These are phyloP conservation scores for Uloborus plumipes DNA, from an alignment of 2,888 invertebrate genomes.

Conservation along the genomic window DNA sequence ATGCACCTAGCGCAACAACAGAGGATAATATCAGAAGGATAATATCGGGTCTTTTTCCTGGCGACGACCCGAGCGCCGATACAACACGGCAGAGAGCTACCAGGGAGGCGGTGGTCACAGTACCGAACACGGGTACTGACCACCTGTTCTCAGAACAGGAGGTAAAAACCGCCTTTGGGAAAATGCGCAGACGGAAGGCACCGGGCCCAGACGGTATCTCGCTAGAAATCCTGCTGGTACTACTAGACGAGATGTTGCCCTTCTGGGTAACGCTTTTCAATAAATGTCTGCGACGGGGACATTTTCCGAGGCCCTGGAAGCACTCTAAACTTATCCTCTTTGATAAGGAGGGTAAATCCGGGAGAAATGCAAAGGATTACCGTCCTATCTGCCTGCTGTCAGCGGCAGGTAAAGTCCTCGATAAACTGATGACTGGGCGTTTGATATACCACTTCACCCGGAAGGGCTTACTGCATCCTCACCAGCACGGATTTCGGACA, in stretches of 20 bases:
- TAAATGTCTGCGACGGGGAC: neutral
- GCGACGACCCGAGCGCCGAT: neutral
- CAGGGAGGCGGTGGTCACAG: neutral
- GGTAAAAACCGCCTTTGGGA: neutral
- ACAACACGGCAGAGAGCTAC: neutral
- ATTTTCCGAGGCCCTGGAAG: slow-evolving; percentile 11
- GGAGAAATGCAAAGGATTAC: neutral
- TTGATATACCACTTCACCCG: neutral
- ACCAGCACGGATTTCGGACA: neutral
- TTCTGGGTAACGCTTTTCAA: neutral
- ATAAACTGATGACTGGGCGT: slow-evolving; percentile 8
- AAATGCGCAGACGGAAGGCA: neutral
- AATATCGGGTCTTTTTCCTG: neutral
- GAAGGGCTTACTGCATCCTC: neutral
- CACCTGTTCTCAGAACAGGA: neutral
- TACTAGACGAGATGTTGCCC: neutral
- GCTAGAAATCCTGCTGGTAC: neutral
- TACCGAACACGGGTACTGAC: neutral
- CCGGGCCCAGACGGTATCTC: neutral
- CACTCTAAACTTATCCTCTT: neutral
- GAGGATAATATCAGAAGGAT: neutral
- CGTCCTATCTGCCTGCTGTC: neutral
- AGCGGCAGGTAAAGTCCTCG: slow-evolving; percentile 5
- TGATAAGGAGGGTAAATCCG: neutral
- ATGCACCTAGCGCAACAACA: too few species aligned